phyloP scores from a whole-genome alignment of 2,113 vertebrate genomes.

The Daubentonia madagascariensis region DNA sequence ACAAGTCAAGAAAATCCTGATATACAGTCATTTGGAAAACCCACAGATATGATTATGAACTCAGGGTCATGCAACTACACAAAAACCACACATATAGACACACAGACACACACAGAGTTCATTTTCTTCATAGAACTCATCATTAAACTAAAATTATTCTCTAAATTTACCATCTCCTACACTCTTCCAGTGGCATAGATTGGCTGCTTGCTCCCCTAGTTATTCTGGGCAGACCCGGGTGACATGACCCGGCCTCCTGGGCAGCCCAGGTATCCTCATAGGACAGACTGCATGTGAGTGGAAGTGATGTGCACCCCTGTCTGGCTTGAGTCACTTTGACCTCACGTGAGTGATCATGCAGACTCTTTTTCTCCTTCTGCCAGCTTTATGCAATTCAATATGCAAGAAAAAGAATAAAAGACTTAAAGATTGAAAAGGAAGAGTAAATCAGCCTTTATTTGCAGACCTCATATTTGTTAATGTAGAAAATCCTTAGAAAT shows the following conservation, averaged over 20 bases:
- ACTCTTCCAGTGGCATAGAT: neutral
- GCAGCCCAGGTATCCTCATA: neutral
- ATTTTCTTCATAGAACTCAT: neutral
- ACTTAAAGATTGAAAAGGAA: neutral
- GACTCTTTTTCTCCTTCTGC: neutral
- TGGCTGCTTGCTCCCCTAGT: neutral
- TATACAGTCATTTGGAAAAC: neutral
- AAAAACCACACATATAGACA: too few relatives aligned
- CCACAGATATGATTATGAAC: neutral
- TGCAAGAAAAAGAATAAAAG: neutral
- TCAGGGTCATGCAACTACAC: neutral
- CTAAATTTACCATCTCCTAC: neutral
- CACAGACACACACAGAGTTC: neutral
- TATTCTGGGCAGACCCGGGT: neutral
- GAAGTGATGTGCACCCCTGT: neutral
- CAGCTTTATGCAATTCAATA: neutral
- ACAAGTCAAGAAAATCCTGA: neutral
- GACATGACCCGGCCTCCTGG: neutral
- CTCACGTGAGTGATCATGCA: neutral
- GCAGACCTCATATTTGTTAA: neutral
- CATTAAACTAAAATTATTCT: neutral
- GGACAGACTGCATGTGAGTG: neutral
- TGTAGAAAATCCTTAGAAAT: neutral
- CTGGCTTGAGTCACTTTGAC: neutral
- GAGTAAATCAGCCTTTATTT: neutral